phyloP scores from a whole-genome alignment of 2,888 invertebrate genomes.

The Oscheius sp. region DNA sequence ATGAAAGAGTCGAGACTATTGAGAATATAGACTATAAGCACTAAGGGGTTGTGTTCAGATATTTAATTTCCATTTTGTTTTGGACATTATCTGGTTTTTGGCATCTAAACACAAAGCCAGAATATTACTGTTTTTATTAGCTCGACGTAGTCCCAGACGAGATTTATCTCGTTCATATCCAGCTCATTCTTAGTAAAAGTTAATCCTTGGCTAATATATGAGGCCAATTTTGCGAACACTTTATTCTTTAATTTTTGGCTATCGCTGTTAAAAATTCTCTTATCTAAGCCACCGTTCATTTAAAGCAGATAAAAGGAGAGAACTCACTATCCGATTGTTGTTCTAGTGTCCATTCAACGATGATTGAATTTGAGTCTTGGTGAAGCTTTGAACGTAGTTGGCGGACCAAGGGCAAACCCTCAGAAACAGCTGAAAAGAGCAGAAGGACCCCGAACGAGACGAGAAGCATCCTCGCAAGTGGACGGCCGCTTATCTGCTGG shows the following conservation, averaged over 20 bases:
- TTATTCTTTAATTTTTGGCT: neutral
- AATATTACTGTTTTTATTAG: too few species aligned
- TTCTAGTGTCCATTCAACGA: conserved; percentile 61
- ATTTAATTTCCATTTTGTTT: too few species aligned
- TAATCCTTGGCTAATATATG: too few species aligned
- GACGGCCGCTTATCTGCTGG: conserved; percentile 25
- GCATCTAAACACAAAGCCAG: too few species aligned
- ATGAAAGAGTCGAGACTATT: too few species aligned
- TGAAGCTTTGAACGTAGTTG: conserved; percentile 58
- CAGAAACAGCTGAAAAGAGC: conserved; percentile 12
- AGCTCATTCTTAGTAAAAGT: too few species aligned
- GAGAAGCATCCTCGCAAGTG: conserved; percentile 23
- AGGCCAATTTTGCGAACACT: neutral
- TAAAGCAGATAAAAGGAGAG: neutral
- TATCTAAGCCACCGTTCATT: conserved; percentile 6
- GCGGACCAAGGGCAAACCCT: conserved; percentile 38
- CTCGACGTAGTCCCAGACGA: too few species aligned
- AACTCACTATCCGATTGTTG: conserved; percentile 45
- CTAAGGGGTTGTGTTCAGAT: too few species aligned
- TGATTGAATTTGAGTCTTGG: conserved; percentile 51
- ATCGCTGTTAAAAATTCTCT: neutral
- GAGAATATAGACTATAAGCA: too few species aligned
- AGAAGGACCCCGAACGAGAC: conserved; percentile 20
- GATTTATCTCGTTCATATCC: too few species aligned
- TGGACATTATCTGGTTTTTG: too few species aligned